Evolutionary conservation across 2,888 invertebrate species (phyloP), one percentile per base, ranked within the genome.

Genomic region (Rhyacophila evoluta): DNA sequence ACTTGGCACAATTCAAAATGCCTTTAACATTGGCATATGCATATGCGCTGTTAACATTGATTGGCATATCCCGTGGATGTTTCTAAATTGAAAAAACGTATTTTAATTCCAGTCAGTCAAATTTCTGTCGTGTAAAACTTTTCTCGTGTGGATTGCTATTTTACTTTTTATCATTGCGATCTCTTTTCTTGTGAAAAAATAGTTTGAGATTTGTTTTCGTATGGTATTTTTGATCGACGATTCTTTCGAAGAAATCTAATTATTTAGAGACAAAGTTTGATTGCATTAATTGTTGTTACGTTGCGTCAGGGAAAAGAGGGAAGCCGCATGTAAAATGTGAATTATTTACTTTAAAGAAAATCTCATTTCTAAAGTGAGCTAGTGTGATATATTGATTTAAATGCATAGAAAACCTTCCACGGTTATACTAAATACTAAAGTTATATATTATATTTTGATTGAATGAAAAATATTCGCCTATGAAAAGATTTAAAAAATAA

Each of bases 351-450:
- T 82, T 80, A 75, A 79, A 77, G 77, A 71, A 79, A 80, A 81
- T 78, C 82, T 82, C 82, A 81, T 82, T 82, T 82, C 33, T 79
- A 78, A 82, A 82, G 81, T 82, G 82, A 81, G 82, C 76, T 82
- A 82, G 82, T 82, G 82, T 82, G 82, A 82, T 82, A 82, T 82
- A 82, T 77, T 80, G 80, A 79, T 79, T 81, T 81, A 82, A 78
- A 76, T 81, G 74, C 71, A 76, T 79, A 81, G 76, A 81, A 72
- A 74, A 82, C 80, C 80, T 78, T 75, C 76, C 78, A 78, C 41
- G 82, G 80, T 79, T 74, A 79, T 79, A 82, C 69, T 80, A 72
- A 82, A 78, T 70, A 77, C 33, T 80, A 74, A 79, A 79, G 71
- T 70, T 73, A 81, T 77, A 82, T 77, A 77, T 77, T 81, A 77